phyloP scores from a whole-genome alignment of 2,797 vertebrate species.

The Knipowitschia caucasica region DNA sequence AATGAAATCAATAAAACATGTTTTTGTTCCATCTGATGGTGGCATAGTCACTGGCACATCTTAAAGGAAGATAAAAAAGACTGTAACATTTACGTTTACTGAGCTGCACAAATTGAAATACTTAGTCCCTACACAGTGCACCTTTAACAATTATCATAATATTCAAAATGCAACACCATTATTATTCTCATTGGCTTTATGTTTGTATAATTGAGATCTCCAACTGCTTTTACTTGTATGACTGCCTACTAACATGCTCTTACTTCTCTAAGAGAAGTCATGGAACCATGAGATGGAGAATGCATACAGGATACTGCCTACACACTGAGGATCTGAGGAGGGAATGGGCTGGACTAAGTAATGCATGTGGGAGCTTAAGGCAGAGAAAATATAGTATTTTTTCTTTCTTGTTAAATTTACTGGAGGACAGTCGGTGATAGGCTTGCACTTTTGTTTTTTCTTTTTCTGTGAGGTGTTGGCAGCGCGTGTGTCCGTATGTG shows the following conservation, averaged over 20 bases:
- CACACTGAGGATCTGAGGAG: slow-evolving; percentile 20
- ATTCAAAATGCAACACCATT: background rate
- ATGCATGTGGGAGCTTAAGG: slow-evolving; percentile 42
- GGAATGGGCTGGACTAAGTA: slow-evolving; percentile 45
- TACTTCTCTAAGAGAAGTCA: slow-evolving; percentile 10
- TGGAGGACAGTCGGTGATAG: slow-evolving; percentile 50
- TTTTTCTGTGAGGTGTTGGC: slow-evolving; percentile 43
- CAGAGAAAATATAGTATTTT: slow-evolving; percentile 28
- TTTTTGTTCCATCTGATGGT: background rate
- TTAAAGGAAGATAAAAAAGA: background rate
- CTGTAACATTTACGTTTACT: background rate
- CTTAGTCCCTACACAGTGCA: slow-evolving; percentile 2
- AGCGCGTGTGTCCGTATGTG: slow-evolving; percentile 23
- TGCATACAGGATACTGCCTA: slow-evolving; percentile 2
- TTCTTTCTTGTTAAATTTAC: slow-evolving; percentile 48
- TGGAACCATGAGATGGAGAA: slow-evolving; percentile 3
- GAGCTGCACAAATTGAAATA: background rate
- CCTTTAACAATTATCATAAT: slow-evolving; percentile 4
- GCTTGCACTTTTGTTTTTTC: slow-evolving; percentile 68
- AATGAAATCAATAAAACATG: background rate
- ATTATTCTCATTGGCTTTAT: slow-evolving; percentile 12
- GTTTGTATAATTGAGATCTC: slow-evolving; percentile 9
- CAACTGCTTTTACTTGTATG: slow-evolving; percentile 13
- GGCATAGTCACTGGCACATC: background rate
- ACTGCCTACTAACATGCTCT: slow-evolving; percentile 8